A percentile compares a stretch with the other conserved stretches of the same genome.
These are phyloP conservation scores for Amblyjoppa proteus DNA, from an alignment of 2,888 invertebrate genomes.

Conservation along the genomic window DNA sequence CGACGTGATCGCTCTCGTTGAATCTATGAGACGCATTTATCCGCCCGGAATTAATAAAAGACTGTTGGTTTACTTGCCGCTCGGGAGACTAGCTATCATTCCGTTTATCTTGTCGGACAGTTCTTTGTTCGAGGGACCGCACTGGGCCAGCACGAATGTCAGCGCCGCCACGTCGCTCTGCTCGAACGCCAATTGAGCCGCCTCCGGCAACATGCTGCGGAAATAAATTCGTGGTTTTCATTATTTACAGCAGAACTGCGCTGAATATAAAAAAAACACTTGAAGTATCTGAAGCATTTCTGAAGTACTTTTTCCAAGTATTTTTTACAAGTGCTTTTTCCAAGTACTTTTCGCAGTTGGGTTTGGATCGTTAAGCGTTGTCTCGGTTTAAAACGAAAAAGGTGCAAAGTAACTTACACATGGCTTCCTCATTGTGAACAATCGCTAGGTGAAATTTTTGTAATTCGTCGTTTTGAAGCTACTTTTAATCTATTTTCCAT, in stretches of 20 bases:
- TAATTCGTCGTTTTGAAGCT: too few species aligned
- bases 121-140: conserved; percentile 85
- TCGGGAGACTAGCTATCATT: conserved; percentile 85
- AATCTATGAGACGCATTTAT: conserved; percentile 2
- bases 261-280: too few species aligned
- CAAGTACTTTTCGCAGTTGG: too few species aligned
- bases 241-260: not conserved
- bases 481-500: too few species aligned
- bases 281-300: too few species aligned
- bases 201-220: conserved; percentile 91
- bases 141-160: conserved; percentile 89
- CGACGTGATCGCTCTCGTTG: not conserved
- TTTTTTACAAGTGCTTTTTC: too few species aligned
- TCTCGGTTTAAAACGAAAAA: too few species aligned
- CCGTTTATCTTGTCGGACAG: conserved; percentile 86
- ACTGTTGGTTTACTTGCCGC: conserved; percentile 80
- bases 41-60: not conserved
- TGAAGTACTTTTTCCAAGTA: too few species aligned
- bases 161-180: conserved; percentile 91
- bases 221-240: conserved; percentile 48
- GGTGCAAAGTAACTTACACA: too few species aligned
- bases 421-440: too few species aligned
- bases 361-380: too few species aligned
- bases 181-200: conserved; percentile 92
- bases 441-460: too few species aligned